A percentile compares a stretch with the other conserved stretches of the same genome.
phyloP scores from a whole-genome alignment of 37 sponge, comb jelly and placozoan genomes.

The Chondrosia reniformis region DNA sequence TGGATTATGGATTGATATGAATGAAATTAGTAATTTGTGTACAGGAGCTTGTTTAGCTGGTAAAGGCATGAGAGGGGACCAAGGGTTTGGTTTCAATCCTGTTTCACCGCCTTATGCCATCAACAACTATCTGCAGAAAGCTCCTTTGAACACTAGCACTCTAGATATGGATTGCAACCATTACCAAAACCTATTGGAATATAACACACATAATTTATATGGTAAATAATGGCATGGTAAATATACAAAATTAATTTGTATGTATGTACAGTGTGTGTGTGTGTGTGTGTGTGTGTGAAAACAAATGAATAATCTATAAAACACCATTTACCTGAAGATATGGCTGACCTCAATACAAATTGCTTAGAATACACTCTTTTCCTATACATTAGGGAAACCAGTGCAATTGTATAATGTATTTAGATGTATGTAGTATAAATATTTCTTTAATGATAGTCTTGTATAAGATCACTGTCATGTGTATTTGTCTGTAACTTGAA shows the following conservation, averaged over 20 bases:
- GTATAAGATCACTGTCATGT: neutral
- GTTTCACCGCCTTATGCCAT: slow-evolving; percentile 53
- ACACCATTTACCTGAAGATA: too few relatives aligned
- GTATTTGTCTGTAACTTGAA: too few relatives aligned
- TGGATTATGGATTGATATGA: slow-evolving; percentile 84
- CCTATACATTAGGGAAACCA: too few relatives aligned
- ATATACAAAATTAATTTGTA: neutral
- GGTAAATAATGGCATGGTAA: slow-evolving; percentile 17
- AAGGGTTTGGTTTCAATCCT: slow-evolving; percentile 18
- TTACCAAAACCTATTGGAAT: slow-evolving; percentile 46
- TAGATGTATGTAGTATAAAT: too few relatives aligned
- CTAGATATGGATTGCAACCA: slow-evolving; percentile 49
- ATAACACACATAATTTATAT: slow-evolving; percentile 61
- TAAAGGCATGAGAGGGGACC: neutral
- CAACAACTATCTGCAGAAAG: slow-evolving; percentile 30
- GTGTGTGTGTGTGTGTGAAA: neutral
- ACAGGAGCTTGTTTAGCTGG: slow-evolving; percentile 41
- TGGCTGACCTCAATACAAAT: too few relatives aligned
- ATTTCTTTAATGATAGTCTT: too few relatives aligned
- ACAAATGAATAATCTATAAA: too few relatives aligned
- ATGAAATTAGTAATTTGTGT: slow-evolving; percentile 72
- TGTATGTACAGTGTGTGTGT: neutral
- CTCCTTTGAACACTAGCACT: slow-evolving; percentile 51
- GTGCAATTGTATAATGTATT: too few relatives aligned
- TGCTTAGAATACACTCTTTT: too few relatives aligned